phyloP scores from a whole-genome alignment of 2,888 invertebrate genomes.

The Bruchidius siliquastri region DNA sequence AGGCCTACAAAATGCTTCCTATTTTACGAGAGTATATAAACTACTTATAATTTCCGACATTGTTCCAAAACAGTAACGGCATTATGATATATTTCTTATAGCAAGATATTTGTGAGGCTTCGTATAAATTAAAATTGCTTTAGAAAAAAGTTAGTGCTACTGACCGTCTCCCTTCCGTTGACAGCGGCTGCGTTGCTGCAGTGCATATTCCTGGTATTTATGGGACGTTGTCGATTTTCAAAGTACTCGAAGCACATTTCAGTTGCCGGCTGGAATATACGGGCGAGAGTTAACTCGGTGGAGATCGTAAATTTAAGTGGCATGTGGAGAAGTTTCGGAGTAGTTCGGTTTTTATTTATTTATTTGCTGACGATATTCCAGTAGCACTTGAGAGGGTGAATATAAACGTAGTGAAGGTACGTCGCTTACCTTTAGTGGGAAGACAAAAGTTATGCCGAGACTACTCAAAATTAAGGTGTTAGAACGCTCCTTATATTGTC shows the following conservation, averaged over 20 bases:
- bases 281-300: background rate
- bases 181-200: background rate
- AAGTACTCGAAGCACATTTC: background rate
- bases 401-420: background rate
- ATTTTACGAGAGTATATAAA: no score
- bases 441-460: no score
- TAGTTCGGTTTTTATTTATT: background rate
- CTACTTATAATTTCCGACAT: no score
- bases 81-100: no score
- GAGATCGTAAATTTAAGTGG: background rate
- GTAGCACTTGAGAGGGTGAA: background rate
- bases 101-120: no score
- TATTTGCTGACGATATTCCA: background rate
- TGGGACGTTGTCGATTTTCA: background rate
- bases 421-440: background rate
- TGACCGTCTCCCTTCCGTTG: background rate
- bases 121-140: no score
- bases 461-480: no score
- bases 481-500: no score
- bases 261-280: background rate
- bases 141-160: no score
- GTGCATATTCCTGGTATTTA: background rate
- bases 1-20: no score
- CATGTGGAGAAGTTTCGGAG: background rate
- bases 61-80: no score